Percentiles rank a stretch among this genome's conserved stretches.
Evolutionary conservation across 2,113 vertebrate genomes (phyloP).

Genomic region (Chamaea fasciata): DNA sequence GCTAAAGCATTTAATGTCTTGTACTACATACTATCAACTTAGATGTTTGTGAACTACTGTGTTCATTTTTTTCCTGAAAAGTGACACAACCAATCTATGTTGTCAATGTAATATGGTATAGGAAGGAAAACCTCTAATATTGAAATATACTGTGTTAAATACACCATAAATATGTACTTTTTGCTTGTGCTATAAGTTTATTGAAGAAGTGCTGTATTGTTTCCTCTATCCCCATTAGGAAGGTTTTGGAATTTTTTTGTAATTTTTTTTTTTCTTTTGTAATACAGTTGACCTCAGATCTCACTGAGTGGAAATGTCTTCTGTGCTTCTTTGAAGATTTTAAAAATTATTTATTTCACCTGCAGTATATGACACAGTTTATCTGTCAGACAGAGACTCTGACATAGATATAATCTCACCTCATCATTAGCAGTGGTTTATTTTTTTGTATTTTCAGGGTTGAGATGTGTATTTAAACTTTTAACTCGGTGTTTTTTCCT

Average conservation of each 20-base stretch:
- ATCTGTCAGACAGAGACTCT: not conserved
- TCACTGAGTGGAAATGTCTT: not conserved
- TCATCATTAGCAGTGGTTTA: not conserved
- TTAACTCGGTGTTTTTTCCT: not conserved
- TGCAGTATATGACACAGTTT: not conserved
- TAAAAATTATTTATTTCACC: not conserved
- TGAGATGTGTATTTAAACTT: not conserved
- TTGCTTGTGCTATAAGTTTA: not conserved
- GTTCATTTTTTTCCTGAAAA: not conserved
- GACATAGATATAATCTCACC: not conserved
- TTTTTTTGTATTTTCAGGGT: not conserved
- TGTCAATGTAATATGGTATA: not conserved
- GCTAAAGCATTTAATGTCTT: constrained; percentile 7
- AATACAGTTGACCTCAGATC: not conserved
- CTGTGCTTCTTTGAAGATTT: not conserved
- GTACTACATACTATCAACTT: not conserved
- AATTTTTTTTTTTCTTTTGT: not conserved
- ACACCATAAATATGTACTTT: not conserved
- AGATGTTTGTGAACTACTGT: not conserved
- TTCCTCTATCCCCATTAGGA: not conserved
- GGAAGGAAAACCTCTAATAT: not conserved
- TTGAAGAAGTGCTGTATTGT: not conserved
- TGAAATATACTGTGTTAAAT: not conserved
- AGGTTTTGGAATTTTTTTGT: not conserved
- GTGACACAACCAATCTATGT: not conserved